Conservation (phyloP, 1,140 invertebrate genomes). For the Musca domestica region DNA sequence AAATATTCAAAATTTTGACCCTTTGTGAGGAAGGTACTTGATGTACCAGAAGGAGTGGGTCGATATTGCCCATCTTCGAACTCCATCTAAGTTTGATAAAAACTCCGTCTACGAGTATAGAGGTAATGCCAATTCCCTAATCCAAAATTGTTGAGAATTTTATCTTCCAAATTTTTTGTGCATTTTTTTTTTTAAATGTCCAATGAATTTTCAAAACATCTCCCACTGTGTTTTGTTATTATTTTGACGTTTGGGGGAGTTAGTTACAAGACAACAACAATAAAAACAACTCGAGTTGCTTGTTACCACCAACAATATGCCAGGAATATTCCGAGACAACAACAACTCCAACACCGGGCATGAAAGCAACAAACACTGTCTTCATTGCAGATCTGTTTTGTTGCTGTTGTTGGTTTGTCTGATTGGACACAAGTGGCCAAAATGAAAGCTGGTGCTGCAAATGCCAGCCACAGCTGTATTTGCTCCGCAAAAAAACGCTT, state of each 20-base stretch:
- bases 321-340: background rate
- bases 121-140: no score
- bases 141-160: no score
- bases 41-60: no score
- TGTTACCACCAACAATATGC: background rate
- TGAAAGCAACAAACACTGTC: background rate
- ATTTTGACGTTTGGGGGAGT: background rate
- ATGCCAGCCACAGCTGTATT: background rate
- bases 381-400: background rate
- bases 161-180: no score
- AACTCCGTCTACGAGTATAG: no score
- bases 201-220: no score
- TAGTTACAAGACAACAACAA: background rate
- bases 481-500: slow-evolving; percentile 11
- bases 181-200: no score
- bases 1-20: no score
- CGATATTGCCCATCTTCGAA: no score
- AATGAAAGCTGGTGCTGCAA: background rate
- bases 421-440: background rate
- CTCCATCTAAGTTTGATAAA: no score
- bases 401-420: background rate
- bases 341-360: background rate
- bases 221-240: no score
- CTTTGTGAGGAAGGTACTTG: no score
- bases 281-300: slow-evolving; percentile 15